Evolutionary conservation across 2,888 invertebrate genomes (phyloP).

Genomic region (Timema cristinae): DNA sequence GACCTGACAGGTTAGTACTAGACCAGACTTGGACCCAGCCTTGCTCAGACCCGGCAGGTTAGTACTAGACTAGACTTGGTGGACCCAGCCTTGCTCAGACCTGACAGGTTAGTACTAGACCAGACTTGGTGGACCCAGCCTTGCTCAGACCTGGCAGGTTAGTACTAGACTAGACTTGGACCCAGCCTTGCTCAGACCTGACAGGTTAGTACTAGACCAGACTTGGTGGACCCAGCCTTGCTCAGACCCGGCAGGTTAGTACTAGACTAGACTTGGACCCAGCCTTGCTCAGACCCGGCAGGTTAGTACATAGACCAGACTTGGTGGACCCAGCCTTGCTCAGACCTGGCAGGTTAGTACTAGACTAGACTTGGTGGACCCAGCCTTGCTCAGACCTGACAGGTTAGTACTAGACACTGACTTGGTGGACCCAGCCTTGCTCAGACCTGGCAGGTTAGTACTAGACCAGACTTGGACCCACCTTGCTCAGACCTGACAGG

Average conservation of each 20-base stretch:
- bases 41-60: constrained; percentile 83
- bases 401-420: constrained; percentile 69
- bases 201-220: constrained; percentile 74
- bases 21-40: constrained; percentile 92
- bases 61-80: constrained; percentile 83
- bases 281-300: constrained; percentile 87
- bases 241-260: constrained; percentile 77
- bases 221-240: constrained; percentile 90
- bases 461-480: constrained; percentile 91
- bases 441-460: constrained; percentile 76
- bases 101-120: constrained; percentile 74
- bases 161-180: constrained; percentile 83
- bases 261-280: constrained; percentile 91
- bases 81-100: constrained; percentile 88
- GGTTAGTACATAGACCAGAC: constrained; percentile 75
- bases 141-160: constrained; percentile 83
- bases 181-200: constrained; percentile 87
- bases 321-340: constrained; percentile 90
- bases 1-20: constrained; percentile 75
- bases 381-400: constrained; percentile 88
- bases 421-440: constrained; percentile 86
- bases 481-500: constrained; percentile 86
- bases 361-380: constrained; percentile 94
- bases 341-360: constrained; percentile 72
- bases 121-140: constrained; percentile 92